Evolutionary conservation across 2,113 vertebrate genomes (phyloP).

Genomic region (Neodon shergylaensis): DNA sequence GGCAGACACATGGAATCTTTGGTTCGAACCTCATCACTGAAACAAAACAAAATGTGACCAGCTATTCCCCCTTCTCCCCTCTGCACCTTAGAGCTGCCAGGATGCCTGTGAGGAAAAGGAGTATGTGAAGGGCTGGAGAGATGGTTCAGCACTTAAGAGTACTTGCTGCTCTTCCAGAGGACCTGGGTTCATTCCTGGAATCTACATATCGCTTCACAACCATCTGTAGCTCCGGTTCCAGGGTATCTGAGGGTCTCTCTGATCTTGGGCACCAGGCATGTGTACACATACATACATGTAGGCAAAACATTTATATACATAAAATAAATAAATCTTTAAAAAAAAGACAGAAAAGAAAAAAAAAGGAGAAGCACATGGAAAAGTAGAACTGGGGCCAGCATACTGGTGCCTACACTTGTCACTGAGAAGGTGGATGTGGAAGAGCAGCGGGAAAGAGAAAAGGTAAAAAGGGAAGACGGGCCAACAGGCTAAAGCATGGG

Average conservation of each 20-base stretch:
- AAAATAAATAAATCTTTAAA: neutral
- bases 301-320: neutral
- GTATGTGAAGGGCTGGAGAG: neutral
- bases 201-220: neutral
- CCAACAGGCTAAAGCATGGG: neutral
- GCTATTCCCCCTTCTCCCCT: fast-evolving
- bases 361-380: too few species aligned
- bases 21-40: neutral
- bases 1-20: neutral
- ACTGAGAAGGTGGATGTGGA: neutral
- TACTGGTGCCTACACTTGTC: neutral
- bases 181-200: neutral
- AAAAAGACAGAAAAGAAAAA: neutral
- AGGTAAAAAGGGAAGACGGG: too few species aligned
- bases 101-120: fast-evolving
- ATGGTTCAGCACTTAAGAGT: neutral
- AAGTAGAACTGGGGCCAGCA: neutral
- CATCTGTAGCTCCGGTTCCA: neutral
- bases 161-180: neutral
- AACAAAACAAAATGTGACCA: neutral
- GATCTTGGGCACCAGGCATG: neutral
- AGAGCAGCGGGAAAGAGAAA: neutral
- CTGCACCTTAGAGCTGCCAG: fast-evolving
- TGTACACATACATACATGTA: neutral
- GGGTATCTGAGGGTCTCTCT: neutral